These are phyloP conservation scores for Bombyx mandarina DNA, from an alignment of 1,140 invertebrate species.

Conservation along the genomic window DNA sequence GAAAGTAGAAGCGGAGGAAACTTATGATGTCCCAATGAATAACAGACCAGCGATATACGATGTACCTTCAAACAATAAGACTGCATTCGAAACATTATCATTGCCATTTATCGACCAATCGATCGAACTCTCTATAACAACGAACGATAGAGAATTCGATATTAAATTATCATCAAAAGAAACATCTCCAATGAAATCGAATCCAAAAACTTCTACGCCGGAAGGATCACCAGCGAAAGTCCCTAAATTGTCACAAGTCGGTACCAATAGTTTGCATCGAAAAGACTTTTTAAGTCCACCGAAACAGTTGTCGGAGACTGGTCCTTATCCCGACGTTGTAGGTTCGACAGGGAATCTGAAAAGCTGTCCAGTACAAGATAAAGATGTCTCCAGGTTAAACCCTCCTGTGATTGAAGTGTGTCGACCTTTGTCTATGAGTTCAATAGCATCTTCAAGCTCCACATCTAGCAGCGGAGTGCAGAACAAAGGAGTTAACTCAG, in stretches of 20 bases:
- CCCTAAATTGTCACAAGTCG: conserved; percentile 30
- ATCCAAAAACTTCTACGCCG: conserved; percentile 20
- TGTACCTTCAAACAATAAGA: conserved; percentile 57
- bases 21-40: conserved; percentile 61
- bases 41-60: conserved; percentile 53
- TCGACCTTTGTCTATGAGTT: conserved; percentile 85
- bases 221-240: conserved; percentile 44
- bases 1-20: conserved; percentile 44
- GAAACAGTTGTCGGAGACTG: conserved; percentile 43
- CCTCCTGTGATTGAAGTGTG: conserved; percentile 48
- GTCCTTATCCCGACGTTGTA: conserved; percentile 48
- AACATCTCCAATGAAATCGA: conserved; percentile 40
- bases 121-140: conserved; percentile 55
- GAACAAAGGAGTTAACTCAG: conserved; percentile 45
- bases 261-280: conserved; percentile 51
- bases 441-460: conserved; percentile 84
- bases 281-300: conserved; percentile 41
- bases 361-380: conserved; percentile 27
- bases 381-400: conserved; percentile 45
- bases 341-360: conserved; percentile 61
- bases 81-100: conserved; percentile 54
- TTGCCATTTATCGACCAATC: conserved; percentile 63
- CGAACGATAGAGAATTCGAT: conserved; percentile 65
- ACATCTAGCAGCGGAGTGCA: conserved; percentile 76
- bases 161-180: conserved; percentile 57